Evolutionary conservation across 2,797 vertebrate species (phyloP).

Genomic region (Gadopsis bispinosus): DNA sequence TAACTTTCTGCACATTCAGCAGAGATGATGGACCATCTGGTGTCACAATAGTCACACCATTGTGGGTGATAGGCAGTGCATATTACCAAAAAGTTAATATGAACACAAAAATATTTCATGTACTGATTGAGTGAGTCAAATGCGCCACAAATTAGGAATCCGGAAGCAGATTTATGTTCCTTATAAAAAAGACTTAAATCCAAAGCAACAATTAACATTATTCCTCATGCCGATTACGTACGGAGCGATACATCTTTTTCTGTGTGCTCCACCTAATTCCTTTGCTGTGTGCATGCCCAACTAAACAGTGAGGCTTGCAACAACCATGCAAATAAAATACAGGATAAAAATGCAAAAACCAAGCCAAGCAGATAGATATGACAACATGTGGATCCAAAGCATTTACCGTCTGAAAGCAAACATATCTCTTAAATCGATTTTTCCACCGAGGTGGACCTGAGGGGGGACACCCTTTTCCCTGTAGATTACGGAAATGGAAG

Average conservation of each 20-base stretch:
- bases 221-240: neutral
- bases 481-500: slow-evolving; percentile 67
- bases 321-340: slow-evolving; percentile 26
- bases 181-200: neutral
- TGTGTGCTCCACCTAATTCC: slow-evolving; percentile 6
- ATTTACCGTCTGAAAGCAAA: slow-evolving; percentile 27
- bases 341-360: slow-evolving; percentile 21
- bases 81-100: neutral
- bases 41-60: slow-evolving; percentile 1
- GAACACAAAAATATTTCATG: neutral
- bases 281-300: slow-evolving; percentile 10
- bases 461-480: slow-evolving; percentile 58
- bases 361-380: slow-evolving; percentile 20
- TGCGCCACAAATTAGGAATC: neutral
- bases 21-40: slow-evolving; percentile 8
- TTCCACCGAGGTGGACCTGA: slow-evolving; percentile 44
- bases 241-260: neutral
- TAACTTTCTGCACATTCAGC: slow-evolving; percentile 12
- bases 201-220: neutral
- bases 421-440: slow-evolving; percentile 52
- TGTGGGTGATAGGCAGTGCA: neutral
- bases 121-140: neutral
- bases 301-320: neutral
- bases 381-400: slow-evolving; percentile 12
- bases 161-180: neutral